A percentile compares a stretch with the other conserved stretches of the same genome.
phyloP scores from a whole-genome alignment of 2,797 vertebrate species.

The Vultur gryphus region DNA sequence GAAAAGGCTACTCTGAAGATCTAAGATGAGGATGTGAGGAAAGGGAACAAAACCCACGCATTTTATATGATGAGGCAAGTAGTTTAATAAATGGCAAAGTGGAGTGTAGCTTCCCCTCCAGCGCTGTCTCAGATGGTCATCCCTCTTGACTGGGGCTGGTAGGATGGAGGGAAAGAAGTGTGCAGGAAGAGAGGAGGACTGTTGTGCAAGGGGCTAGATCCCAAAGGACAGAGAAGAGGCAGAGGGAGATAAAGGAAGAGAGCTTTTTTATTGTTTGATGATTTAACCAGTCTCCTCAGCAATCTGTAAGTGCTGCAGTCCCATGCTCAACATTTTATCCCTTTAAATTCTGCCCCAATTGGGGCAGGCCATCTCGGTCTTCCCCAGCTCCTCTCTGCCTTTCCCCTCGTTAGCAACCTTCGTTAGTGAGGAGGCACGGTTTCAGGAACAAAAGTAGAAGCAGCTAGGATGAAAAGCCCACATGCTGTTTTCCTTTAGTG shows the following conservation, averaged over 20 bases:
- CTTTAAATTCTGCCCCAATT: background rate
- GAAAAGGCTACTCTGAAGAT: background rate
- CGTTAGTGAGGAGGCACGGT: rapidly evolving
- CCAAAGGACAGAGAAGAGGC: background rate
- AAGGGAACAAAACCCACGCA: background rate
- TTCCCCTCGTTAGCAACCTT: background rate
- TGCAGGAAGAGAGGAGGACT: background rate
- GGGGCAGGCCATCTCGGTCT: background rate
- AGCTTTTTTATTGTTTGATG: background rate
- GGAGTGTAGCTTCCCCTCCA: rapidly evolving
- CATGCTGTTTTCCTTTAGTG: background rate
- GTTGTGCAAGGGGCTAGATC: background rate
- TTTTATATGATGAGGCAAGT: background rate
- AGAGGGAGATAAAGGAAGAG: background rate
- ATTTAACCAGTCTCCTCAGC: background rate
- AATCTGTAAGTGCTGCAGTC: background rate
- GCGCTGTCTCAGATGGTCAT: rapidly evolving
- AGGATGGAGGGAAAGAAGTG: background rate
- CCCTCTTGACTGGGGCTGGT: background rate
- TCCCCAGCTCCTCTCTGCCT: background rate
- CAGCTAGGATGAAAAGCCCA: background rate
- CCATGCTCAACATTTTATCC: background rate
- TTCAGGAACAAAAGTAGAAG: background rate
- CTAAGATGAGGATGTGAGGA: background rate
- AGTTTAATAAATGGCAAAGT: background rate